phyloP scores from a whole-genome alignment of 2,113 vertebrate genomes.

The Abramis brama region DNA sequence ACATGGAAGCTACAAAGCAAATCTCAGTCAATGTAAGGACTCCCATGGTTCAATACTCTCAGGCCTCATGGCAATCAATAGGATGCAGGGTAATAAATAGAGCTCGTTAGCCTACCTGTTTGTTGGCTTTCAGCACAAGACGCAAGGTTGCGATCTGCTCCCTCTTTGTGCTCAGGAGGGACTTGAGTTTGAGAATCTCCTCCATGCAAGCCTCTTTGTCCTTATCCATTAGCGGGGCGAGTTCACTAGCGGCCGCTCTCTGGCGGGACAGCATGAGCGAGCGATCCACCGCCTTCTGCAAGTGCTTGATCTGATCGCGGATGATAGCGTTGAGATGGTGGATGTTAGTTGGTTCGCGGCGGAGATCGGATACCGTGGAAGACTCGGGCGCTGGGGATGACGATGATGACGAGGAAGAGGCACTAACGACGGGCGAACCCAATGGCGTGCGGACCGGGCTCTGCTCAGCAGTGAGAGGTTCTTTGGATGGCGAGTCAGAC shows the following conservation, averaged over 20 bases:
- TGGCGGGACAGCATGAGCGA: constrained; percentile 92
- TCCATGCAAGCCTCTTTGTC: constrained; percentile 96
- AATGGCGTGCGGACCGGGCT: constrained; percentile 78
- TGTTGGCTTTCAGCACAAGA: constrained; percentile 95
- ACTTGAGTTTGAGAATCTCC: constrained; percentile 95
- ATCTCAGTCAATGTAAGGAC: background rate
- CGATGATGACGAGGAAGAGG: constrained; percentile 83
- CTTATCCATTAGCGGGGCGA: constrained; percentile 90
- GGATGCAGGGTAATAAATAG: constrained; percentile 22
- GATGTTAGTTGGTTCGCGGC: constrained; percentile 94
- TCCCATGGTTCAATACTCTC: constrained; percentile 13
- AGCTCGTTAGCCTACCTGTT: constrained; percentile 82
- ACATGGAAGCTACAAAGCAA: background rate
- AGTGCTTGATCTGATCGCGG: constrained; percentile 95
- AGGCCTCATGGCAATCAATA: constrained; percentile 27
- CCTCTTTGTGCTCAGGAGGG: constrained; percentile 92
- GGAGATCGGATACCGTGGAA: constrained; percentile 82
- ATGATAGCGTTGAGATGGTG: constrained; percentile 97
- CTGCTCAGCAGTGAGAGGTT: constrained; percentile 74
- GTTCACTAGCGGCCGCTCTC: constrained; percentile 88
- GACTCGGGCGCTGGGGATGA: constrained; percentile 87
- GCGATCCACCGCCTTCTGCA: constrained; percentile 93
- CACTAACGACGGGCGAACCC: constrained; percentile 88
- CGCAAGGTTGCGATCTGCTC: constrained; percentile 96
- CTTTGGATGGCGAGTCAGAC: constrained; percentile 78